These are phyloP conservation scores for Etia nguti DNA, from an alignment of 2,113 vertebrate genomes.

Conservation along the genomic window DNA sequence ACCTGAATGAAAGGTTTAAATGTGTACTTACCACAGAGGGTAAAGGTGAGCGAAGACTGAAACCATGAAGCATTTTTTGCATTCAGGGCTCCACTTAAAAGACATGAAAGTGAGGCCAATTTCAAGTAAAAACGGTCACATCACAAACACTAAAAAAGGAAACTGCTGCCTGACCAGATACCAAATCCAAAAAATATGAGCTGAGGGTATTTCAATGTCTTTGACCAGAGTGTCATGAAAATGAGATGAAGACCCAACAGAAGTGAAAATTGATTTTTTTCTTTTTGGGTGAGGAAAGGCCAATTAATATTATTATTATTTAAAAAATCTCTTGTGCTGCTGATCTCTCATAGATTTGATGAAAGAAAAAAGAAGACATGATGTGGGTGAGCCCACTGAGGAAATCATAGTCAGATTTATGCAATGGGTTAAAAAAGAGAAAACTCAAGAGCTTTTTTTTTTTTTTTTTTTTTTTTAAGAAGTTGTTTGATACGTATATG, in stretches of 20 bases:
- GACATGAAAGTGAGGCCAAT: constrained; percentile 66
- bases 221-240: constrained; percentile 57
- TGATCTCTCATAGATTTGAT: constrained; percentile 62
- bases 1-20: constrained; percentile 69
- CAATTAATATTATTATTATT: not conserved
- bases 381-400: constrained; percentile 50
- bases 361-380: not conserved
- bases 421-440: constrained; percentile 53
- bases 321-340: constrained; percentile 41
- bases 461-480: not conserved
- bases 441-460: not conserved
- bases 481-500: constrained; percentile 54
- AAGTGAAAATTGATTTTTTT: constrained; percentile 31
- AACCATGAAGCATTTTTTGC: constrained; percentile 67
- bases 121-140: constrained; percentile 57
- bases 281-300: not conserved
- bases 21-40: constrained; percentile 69
- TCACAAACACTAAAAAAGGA: constrained; percentile 41
- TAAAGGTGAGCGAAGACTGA: constrained; percentile 66
- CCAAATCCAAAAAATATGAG: constrained; percentile 41
- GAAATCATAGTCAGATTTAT: constrained; percentile 57
- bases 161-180: constrained; percentile 39
- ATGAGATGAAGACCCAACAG: constrained; percentile 63
- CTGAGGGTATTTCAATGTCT: constrained; percentile 35
- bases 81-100: constrained; percentile 69